Conservation (phyloP, 2,113 vertebrate species). For the Acanthisitta chloris region DNA sequence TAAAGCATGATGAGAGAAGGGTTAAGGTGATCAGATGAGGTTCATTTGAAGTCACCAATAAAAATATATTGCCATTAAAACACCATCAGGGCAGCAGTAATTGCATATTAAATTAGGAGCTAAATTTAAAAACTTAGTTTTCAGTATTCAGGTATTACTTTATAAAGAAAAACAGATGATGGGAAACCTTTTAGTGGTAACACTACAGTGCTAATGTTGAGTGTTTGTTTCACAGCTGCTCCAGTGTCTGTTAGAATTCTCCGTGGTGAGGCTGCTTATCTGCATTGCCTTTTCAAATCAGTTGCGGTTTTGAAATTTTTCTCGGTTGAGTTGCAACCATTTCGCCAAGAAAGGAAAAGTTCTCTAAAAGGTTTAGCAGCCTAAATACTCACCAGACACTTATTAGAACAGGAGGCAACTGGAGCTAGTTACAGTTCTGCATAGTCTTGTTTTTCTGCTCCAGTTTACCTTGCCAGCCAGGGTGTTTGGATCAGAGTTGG, state of each 20-base stretch:
- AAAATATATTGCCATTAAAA: slow-evolving; percentile 78
- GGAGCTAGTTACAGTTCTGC: background rate
- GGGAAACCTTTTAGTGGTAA: slow-evolving; percentile 58
- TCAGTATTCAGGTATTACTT: slow-evolving; percentile 67
- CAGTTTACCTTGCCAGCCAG: background rate
- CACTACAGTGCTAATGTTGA: slow-evolving; percentile 47
- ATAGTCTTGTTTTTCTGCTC: background rate
- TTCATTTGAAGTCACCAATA: slow-evolving; percentile 68
- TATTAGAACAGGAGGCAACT: slow-evolving; percentile 4
- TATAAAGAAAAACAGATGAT: slow-evolving; percentile 66
- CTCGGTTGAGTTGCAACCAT: slow-evolving; percentile 54
- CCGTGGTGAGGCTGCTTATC: slow-evolving; percentile 35
- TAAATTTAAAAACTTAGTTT: slow-evolving; percentile 81
- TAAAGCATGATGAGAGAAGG: slow-evolving; percentile 68
- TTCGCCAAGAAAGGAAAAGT: slow-evolving; percentile 54
- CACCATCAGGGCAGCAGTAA: slow-evolving; percentile 81
- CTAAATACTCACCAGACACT: slow-evolving; percentile 23
- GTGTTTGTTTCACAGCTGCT: slow-evolving; percentile 68
- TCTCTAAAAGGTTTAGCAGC: slow-evolving; percentile 30
- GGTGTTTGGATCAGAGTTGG: background rate
- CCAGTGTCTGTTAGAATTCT: slow-evolving; percentile 61
- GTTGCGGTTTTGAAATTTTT: slow-evolving; percentile 39
- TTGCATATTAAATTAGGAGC: slow-evolving; percentile 82
- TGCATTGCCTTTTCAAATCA: slow-evolving; percentile 59
- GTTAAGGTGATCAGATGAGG: slow-evolving; percentile 76